Evolutionary conservation across 2,888 invertebrate genomes (phyloP).

Genomic region (Drosophila birchii): DNA sequence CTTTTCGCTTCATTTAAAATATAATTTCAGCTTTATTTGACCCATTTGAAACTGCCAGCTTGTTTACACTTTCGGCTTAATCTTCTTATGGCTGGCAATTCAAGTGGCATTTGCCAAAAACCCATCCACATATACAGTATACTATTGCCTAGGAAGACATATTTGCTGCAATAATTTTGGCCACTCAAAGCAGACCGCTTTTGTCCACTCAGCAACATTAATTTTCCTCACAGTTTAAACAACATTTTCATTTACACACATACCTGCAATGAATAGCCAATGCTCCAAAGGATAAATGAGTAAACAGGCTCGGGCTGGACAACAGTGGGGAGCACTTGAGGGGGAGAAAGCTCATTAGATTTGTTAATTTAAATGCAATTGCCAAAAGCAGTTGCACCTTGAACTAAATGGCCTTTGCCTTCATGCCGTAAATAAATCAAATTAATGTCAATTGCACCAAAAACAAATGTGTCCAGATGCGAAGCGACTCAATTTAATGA

Average conservation of each 20-base stretch:
- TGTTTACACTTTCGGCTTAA: slow-evolving; percentile 27
- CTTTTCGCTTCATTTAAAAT: background rate
- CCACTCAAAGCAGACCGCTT: slow-evolving; percentile 9
- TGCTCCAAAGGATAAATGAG: slow-evolving; percentile 8
- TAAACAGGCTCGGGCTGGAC: slow-evolving; percentile 14
- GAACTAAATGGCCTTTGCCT: slow-evolving; percentile 45
- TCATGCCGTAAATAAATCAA: slow-evolving; percentile 65
- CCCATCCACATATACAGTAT: background rate
- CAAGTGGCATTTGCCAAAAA: slow-evolving; percentile 31
- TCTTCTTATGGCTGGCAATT: slow-evolving; percentile 13
- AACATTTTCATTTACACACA: slow-evolving; percentile 48
- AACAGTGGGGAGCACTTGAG: slow-evolving; percentile 1
- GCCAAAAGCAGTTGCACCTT: slow-evolving; percentile 49
- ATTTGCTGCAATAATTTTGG: slow-evolving; percentile 31
- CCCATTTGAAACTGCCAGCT: slow-evolving; percentile 15
- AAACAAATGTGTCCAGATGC: slow-evolving; percentile 21
- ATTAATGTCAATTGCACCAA: slow-evolving; percentile 68
- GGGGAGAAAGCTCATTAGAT: slow-evolving; percentile 60
- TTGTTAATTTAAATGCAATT: slow-evolving; percentile 60
- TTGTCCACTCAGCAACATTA: slow-evolving; percentile 41
- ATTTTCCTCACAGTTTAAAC: slow-evolving; percentile 47
- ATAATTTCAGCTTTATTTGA: slow-evolving; percentile 12
- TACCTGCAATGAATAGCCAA: background rate
- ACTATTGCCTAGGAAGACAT: background rate
- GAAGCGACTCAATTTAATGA: slow-evolving; percentile 62